Evolutionary conservation across 2,113 vertebrate genomes (phyloP), one percentile per base, ranked within the genome.

Genomic region (Psilopsiagon aurifrons): DNA sequence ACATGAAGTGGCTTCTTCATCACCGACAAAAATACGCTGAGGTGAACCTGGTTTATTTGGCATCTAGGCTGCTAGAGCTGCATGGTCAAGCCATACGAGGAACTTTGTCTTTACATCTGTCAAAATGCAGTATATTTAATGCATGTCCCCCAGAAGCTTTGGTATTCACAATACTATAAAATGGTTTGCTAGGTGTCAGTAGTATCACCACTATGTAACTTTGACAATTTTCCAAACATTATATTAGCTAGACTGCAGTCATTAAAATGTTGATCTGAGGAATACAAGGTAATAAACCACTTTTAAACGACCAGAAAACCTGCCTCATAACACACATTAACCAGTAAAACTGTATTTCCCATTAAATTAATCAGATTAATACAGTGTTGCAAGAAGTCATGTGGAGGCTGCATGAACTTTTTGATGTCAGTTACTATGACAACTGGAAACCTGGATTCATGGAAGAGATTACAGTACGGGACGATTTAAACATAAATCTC

Each of bases 341-440:
- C 10, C 35, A 92, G 31, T 35, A 88, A 20, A 95, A 75, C 31
- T 27, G 13, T 47, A 60, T 70, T 81, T 88, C 68, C 88, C 59
- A 52, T 68, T 94, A 76, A 85, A 95, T 94, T 97, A 96, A 97
- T 96, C 93, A 96, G 80, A 97, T 96, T 90, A 97, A 95, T 91
- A 88, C 68, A 88, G 75, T 9, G 52, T 90, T 96, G 94, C 93
- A 88, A 94, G 44, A 97, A 97, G 88, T 95, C 94, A 91, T 63
- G 55, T 95, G 95, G 81, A 76, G 70, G 90, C 90, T 51, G 85
- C 55, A 55, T 90, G 93, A 73, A 68, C 66, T 97, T 95, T 94
- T 92, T 29, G 59, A 90, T 83, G 68, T 93, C 79, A 91, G 92
- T 96, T 95, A 75, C 95, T 92, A 90, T 91, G 93, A 93, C 86